Evolutionary conservation across 2,797 vertebrate genomes (phyloP), one percentile per base, ranked within the genome.

Genomic region (Paguma larvata): DNA sequence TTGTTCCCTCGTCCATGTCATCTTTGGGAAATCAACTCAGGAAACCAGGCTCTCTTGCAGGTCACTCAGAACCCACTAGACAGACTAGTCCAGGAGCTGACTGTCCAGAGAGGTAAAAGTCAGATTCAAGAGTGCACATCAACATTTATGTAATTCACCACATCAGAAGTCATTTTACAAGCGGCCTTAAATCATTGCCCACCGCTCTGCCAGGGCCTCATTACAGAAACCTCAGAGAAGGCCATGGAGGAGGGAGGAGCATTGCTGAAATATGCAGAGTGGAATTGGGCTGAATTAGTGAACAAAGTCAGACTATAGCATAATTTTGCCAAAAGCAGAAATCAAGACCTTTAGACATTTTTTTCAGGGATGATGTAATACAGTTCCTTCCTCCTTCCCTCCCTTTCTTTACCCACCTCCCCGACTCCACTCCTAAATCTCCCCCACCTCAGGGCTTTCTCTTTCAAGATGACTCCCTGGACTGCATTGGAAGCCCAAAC

Each of bases 261-360:
- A 46, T 68, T 59, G 38, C 46, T 67, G 38, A 67, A 94, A 62
- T 48, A 30, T 44, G 44, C 21, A 85, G 38, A 21, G 34, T 19
- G 96, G 94, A 65, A 65, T 4, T 73, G 65, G 3, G 11, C 2
- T 38, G 59, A 68, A 75, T n/a, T 30, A 46, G 38, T 68, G 56
- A 79, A 53, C 34, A 92, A 95, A 95, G 51, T 68, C 51, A 86
- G 51, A 86, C 34, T 18, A 73, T 5, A 85, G 77, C 30, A 13
- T 72, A 21, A 44, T 34, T 80, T 78, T 93, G 67, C 62, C 34
- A 46, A 88, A 96, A 82, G 77, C 48, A 90, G 46, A 97, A 86
- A 90, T 80, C 59, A 84, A 79, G 82, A 87, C 44, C 8, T 68
- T 83, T 32, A 78, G 68, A 85, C 16, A 51, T 1, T 77, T 88